Evolutionary conservation across 1,140 invertebrate species (phyloP).

Genomic region (fruit fly (Drosophila melanogaster)): DNA sequence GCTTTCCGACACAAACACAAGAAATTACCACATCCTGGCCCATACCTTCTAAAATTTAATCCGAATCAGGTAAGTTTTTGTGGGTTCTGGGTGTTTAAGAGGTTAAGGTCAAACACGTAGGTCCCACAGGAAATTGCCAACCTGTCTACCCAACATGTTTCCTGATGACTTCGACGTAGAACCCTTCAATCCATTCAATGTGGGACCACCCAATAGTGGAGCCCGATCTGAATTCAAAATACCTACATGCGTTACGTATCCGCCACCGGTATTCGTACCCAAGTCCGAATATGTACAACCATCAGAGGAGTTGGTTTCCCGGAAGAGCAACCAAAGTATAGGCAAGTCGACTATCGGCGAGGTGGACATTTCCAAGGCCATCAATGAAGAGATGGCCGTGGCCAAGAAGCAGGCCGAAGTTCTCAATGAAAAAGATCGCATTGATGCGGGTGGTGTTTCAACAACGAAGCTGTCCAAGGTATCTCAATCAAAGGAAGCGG

Average conservation of each 20-base stretch:
- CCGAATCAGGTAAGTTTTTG: slow-evolving; percentile 9
- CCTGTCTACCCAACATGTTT: slow-evolving; percentile 35
- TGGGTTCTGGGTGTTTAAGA: neutral
- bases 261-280: slow-evolving; percentile 46
- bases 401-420: slow-evolving; percentile 32
- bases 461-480: neutral
- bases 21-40: slow-evolving; percentile 1
- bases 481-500: neutral
- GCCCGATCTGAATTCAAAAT: slow-evolving; percentile 33
- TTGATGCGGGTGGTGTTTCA: slow-evolving; percentile 24
- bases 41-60: slow-evolving; percentile 9
- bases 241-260: slow-evolving; percentile 46
- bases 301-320: neutral
- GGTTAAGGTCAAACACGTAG: neutral
- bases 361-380: slow-evolving; percentile 58
- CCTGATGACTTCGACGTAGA: slow-evolving; percentile 21
- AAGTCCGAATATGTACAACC: slow-evolving; percentile 28
- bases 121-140: slow-evolving; percentile 1
- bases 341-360: slow-evolving; percentile 36
- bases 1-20: neutral
- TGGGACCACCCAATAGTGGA: slow-evolving; percentile 37
- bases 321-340: neutral
- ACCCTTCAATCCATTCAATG: slow-evolving; percentile 57
- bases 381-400: slow-evolving; percentile 61
- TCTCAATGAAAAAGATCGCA: slow-evolving; percentile 14